Evolutionary conservation across 2,888 invertebrate species (phyloP), one percentile per base, ranked within the genome.

Genomic region (Trimorus sp.): DNA sequence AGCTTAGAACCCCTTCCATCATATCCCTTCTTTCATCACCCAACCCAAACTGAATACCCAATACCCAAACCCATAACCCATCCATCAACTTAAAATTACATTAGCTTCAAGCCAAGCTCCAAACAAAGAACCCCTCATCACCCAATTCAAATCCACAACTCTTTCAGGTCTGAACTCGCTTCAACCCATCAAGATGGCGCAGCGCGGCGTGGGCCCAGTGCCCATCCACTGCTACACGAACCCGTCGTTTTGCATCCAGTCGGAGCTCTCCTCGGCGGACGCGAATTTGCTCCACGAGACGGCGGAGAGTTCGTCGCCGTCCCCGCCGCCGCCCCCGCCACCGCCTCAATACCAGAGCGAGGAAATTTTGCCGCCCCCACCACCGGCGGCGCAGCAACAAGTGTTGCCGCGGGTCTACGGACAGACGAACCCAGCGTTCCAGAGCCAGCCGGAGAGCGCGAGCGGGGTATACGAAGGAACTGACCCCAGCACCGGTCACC

Each of bases 201-300:
- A 85, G 7, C 58, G 79, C 0, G 84, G 76, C 42, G 83, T 84
- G 16, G 84, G 85, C 7, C 83, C 88, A 1, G 74, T 83, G 6
- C 90, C 89, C 37, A 87, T 88, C 4, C 91, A 95, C 90, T 95
- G 95, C 86, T 96, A 96, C 87, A 95, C 95, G 7, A 96, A 96
- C 89, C 96, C 96, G 69, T 96, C 96, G 0, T 96, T 96, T 89
- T 96, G 96, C 89, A 94, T 95, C 38, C 95, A 96, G 91, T 96
- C 96, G 89, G 96, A 96, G 88, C 94, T 93, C 85, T 93, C 93
- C 84, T 92, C 92, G 38, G 86, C 86, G 0, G 83, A 82, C n/a
- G 69, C 16, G 66, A 89, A 89, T 3, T 76, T 84, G 16, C 53
- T 73, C 6, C 68, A 16, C 9, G 60, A 82, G 79, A 4, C 83